Conservation (phyloP, 2,113 vertebrate species). For the Sterna hirundo region DNA sequence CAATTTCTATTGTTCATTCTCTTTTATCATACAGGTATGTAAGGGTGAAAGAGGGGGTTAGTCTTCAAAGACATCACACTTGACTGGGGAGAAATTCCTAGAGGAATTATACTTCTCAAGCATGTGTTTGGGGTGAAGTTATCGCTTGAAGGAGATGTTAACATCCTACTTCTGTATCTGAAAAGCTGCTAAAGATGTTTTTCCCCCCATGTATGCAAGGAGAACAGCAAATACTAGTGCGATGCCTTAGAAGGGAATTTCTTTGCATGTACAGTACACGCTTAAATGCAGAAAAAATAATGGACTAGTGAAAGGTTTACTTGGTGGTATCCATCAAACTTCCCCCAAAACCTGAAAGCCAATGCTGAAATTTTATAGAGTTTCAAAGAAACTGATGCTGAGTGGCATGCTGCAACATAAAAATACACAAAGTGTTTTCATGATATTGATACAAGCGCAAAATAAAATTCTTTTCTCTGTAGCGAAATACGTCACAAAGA, state of each 20-base stretch:
- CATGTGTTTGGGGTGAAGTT: background rate
- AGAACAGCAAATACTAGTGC: background rate
- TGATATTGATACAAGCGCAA: background rate
- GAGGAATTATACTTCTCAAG: background rate
- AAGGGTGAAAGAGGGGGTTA: background rate
- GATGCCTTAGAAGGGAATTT: background rate
- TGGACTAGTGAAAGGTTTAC: background rate
- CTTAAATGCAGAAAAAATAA: background rate
- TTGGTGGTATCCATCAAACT: background rate
- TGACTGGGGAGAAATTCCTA: background rate
- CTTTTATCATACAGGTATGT: background rate
- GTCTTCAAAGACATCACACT: background rate
- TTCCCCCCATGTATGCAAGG: background rate
- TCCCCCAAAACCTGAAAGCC: background rate
- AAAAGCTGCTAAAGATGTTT: background rate
- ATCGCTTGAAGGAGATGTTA: background rate
- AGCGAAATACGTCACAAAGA: background rate
- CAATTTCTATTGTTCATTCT: background rate
- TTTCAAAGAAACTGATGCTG: background rate
- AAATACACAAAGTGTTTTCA: background rate
- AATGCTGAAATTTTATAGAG: background rate
- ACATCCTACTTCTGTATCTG: background rate
- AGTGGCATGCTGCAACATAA: background rate
- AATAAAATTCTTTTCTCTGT: background rate
- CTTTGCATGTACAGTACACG: background rate